phyloP scores from a whole-genome alignment of 2,113 vertebrate species.

The Polypterus bichir region DNA sequence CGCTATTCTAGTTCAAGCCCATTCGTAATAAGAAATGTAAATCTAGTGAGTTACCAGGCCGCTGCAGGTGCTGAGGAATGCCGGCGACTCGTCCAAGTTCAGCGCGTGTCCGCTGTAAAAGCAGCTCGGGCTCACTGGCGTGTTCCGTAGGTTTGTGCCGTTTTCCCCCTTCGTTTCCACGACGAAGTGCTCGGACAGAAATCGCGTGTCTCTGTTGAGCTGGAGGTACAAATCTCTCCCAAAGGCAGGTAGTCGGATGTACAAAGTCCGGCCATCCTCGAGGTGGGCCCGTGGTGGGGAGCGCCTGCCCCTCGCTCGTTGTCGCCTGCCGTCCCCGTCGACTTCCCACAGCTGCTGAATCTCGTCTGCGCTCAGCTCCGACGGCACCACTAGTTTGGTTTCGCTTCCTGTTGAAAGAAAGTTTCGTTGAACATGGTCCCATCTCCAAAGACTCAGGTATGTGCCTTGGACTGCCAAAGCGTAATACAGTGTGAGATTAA shows the following conservation, averaged over 20 bases:
- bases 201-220: slow-evolving; percentile 57
- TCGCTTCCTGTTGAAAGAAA: slow-evolving; percentile 22
- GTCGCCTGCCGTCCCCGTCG: slow-evolving; percentile 14
- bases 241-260: slow-evolving; percentile 67
- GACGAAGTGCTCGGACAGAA: slow-evolving; percentile 61
- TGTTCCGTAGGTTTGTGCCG: slow-evolving; percentile 14
- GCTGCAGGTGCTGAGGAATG: slow-evolving; percentile 69
- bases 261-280: slow-evolving; percentile 33
- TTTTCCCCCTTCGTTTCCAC: slow-evolving; percentile 56
- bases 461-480: too few relatives aligned
- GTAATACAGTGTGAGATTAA: too few relatives aligned
- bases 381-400: slow-evolving; percentile 63
- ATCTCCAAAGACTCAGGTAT: too few relatives aligned
- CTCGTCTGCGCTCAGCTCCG: slow-evolving; percentile 52
- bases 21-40: too few relatives aligned
- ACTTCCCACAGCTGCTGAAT: slow-evolving; percentile 49
- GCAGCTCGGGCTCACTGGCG: slow-evolving; percentile 44
- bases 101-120: slow-evolving; percentile 77
- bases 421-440: too few relatives aligned
- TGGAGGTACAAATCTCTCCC: slow-evolving; percentile 61
- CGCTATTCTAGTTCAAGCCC: too few relatives aligned
- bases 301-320: slow-evolving; percentile 19
- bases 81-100: slow-evolving; percentile 65
- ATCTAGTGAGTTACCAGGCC: slow-evolving; percentile 70
- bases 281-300: slow-evolving; percentile 29